phyloP scores from a whole-genome alignment of 1,140 invertebrate genomes.

The silkworm (Bombyx mori) region DNA sequence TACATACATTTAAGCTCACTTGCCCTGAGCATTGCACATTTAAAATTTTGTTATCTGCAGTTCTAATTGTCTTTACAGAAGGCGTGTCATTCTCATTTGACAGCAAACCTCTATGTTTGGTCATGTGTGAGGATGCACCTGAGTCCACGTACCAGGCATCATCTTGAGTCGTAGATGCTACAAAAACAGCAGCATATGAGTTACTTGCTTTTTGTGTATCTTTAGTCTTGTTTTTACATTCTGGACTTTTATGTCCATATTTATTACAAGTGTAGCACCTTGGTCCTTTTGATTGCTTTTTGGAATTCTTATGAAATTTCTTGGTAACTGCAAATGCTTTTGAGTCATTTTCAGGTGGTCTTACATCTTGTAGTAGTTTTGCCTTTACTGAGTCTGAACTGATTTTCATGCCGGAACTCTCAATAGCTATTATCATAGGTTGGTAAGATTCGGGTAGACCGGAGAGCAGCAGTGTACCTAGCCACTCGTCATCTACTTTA shows the following conservation, averaged over 20 bases:
- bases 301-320: conserved; percentile 13
- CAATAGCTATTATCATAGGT: conserved; percentile 53
- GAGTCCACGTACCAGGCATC: too few relatives aligned
- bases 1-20: too few relatives aligned
- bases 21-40: too few relatives aligned
- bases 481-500: conserved; percentile 25
- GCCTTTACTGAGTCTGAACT: conserved; percentile 36
- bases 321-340: conserved; percentile 14
- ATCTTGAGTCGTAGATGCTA: too few relatives aligned
- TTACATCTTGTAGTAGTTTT: conserved; percentile 43
- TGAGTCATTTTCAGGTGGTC: conserved; percentile 10
- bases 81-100: too few relatives aligned
- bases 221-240: conserved; percentile 21
- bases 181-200: conserved; percentile 29
- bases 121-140: too few relatives aligned
- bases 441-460: conserved; percentile 39
- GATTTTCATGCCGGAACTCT: conserved; percentile 26
- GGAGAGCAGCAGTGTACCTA: conserved; percentile 35
- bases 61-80: too few relatives aligned
- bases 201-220: conserved; percentile 4
- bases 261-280: conserved; percentile 22
- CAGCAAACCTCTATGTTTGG: too few relatives aligned
- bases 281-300: conserved; percentile 17
- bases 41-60: too few relatives aligned
- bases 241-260: conserved; percentile 25